phyloP scores from a whole-genome alignment of 2,888 invertebrate species.

The Dryobota labecula region DNA sequence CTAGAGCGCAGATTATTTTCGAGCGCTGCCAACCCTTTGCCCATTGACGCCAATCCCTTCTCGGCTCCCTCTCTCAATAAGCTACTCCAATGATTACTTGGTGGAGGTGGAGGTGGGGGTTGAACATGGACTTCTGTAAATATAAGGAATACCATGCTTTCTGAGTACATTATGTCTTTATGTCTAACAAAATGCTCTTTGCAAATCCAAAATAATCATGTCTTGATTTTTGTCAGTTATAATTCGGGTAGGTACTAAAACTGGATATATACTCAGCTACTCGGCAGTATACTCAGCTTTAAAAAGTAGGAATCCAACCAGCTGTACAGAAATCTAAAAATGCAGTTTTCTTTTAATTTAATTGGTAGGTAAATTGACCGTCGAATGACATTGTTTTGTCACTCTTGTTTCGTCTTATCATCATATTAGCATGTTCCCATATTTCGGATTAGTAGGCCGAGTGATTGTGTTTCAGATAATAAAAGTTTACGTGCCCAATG shows the following conservation, averaged over 20 bases:
- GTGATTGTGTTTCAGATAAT: constrained; percentile 33
- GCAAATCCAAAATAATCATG: not conserved
- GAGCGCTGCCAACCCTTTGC: constrained; percentile 47
- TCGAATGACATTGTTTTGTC: not conserved
- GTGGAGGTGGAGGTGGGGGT: constrained; percentile 33
- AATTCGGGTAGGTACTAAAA: not conserved
- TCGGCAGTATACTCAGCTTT: not conserved
- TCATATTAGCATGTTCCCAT: constrained; percentile 4
- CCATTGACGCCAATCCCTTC: constrained; percentile 46
- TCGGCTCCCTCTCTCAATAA: constrained; percentile 43
- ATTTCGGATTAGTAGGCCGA: constrained; percentile 8
- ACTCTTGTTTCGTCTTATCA: constrained; percentile 24
- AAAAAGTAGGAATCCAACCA: not conserved
- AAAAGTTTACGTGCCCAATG: not conserved
- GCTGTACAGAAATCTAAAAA: not conserved
- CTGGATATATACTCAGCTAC: not conserved
- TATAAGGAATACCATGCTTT: constrained; percentile 38
- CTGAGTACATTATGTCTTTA: constrained; percentile 6
- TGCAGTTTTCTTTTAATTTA: not conserved
- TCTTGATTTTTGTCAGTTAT: not conserved
- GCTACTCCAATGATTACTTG: constrained; percentile 36
- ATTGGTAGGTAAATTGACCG: not conserved
- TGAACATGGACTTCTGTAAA: constrained; percentile 51
- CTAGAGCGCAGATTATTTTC: constrained; percentile 49
- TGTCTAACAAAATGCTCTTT: not conserved